Evolutionary conservation across 2,113 vertebrate species (phyloP).

Genomic region (Megatriorchis doriae): DNA sequence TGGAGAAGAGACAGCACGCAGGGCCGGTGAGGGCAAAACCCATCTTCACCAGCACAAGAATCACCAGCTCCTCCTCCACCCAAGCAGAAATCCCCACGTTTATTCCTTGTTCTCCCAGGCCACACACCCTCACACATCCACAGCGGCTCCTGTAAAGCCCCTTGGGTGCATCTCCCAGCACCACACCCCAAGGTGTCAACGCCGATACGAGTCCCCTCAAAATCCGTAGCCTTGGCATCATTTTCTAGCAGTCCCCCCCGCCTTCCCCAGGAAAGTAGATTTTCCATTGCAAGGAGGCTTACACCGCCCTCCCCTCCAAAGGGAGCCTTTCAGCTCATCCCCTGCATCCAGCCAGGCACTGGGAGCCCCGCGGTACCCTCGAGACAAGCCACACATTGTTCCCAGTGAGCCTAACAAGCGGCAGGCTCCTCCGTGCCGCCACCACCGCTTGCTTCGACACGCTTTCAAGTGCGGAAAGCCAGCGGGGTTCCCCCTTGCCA

Average conservation of each 20-base stretch:
- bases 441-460: background rate
- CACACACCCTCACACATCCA: background rate
- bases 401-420: background rate
- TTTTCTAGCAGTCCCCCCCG: background rate
- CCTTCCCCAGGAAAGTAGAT: background rate
- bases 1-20: background rate
- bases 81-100: rapidly evolving
- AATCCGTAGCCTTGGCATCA: background rate
- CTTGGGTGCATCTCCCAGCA: background rate
- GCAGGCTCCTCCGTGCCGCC: background rate
- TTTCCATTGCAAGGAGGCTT: background rate
- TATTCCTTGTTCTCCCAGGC: background rate
- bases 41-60: background rate
- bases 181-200: rapidly evolving
- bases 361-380: rapidly evolving
- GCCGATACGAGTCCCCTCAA: rapidly evolving
- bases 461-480: background rate
- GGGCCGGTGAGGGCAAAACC: background rate
- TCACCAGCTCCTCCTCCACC: background rate
- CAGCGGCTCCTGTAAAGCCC: background rate
- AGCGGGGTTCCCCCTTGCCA: background rate
- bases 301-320: too few species aligned
- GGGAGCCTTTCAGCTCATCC: background rate
- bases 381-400: background rate
- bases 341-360: background rate